phyloP scores from a whole-genome alignment of 2,797 vertebrate species.

The Acipenser oxyrinchus region DNA sequence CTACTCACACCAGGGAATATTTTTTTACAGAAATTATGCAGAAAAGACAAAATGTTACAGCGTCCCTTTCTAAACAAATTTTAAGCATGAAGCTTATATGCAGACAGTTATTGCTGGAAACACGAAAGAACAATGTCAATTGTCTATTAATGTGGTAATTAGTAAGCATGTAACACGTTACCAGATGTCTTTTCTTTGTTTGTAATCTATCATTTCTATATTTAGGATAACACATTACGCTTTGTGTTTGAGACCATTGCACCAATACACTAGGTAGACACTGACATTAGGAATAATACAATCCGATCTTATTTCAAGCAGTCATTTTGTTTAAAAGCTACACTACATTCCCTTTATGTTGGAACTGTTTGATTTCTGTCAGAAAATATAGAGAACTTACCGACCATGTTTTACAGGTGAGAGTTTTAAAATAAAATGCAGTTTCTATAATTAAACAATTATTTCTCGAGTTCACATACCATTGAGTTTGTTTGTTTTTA shows the following conservation, averaged over 20 bases:
- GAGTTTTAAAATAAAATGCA: too few species aligned
- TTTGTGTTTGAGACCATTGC: conserved; percentile 20
- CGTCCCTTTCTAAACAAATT: conserved; percentile 17
- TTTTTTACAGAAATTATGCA: conserved; percentile 4
- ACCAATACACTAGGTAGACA: conserved; percentile 29
- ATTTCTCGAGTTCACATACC: too few species aligned
- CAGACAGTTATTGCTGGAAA: conserved; percentile 20
- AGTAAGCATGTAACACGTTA: conserved; percentile 21
- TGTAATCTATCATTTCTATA: conserved; percentile 8
- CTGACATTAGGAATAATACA: conserved; percentile 31
- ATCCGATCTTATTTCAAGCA: not conserved
- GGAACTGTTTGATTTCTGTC: too few species aligned
- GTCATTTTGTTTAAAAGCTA: too few species aligned
- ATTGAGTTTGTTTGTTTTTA: too few species aligned
- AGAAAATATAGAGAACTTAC: too few species aligned
- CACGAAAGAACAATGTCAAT: conserved; percentile 19
- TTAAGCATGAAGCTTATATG: conserved; percentile 17
- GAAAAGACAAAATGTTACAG: conserved; percentile 9
- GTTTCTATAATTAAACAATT: too few species aligned
- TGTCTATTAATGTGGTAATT: conserved; percentile 25
- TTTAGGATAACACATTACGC: not conserved
- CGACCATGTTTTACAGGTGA: too few species aligned
- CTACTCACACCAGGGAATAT: conserved; percentile 9
- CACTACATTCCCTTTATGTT: too few species aligned
- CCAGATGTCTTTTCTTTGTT: conserved; percentile 19